phyloP scores from a whole-genome alignment of 2,888 invertebrate genomes.

The Molanna angustata region DNA sequence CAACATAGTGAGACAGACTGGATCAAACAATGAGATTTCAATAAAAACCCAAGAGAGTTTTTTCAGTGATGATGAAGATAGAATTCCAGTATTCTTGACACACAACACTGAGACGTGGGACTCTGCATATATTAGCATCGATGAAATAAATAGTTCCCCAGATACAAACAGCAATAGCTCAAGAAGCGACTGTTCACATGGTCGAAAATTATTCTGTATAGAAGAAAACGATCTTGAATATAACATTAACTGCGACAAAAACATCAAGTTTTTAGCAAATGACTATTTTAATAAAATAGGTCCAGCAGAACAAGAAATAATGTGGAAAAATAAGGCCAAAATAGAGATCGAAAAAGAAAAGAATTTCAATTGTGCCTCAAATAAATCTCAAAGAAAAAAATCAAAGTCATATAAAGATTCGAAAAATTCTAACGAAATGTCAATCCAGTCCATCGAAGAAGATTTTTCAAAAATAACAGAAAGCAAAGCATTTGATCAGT shows the following conservation, averaged over 20 bases:
- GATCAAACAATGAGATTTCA: background rate
- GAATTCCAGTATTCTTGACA: background rate
- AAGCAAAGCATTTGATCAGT: too few species aligned
- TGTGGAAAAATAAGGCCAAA: constrained; percentile 46
- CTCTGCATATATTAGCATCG: constrained; percentile 56
- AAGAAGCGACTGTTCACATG: constrained; percentile 21
- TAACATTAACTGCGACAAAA: too few species aligned
- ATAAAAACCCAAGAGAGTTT: constrained; percentile 10
- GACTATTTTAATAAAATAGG: constrained; percentile 47
- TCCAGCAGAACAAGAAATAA: constrained; percentile 50
- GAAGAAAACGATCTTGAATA: constrained; percentile 38
- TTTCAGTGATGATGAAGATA: constrained; percentile 9
- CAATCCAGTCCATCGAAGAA: too few species aligned
- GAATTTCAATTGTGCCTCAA: constrained; percentile 31
- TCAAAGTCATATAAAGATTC: too few species aligned
- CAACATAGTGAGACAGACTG: background rate
- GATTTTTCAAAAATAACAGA: too few species aligned
- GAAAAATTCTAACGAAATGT: too few species aligned
- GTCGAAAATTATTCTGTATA: constrained; percentile 28
- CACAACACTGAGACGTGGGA: constrained; percentile 47
- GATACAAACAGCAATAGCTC: constrained; percentile 45
- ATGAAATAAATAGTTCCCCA: constrained; percentile 49
- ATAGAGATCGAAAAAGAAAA: constrained; percentile 40
- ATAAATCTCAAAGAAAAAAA: background rate
- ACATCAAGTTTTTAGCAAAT: too few species aligned